Conservation (phyloP, 2,797 vertebrate species). For the Sphenopsis melanotis region DNA sequence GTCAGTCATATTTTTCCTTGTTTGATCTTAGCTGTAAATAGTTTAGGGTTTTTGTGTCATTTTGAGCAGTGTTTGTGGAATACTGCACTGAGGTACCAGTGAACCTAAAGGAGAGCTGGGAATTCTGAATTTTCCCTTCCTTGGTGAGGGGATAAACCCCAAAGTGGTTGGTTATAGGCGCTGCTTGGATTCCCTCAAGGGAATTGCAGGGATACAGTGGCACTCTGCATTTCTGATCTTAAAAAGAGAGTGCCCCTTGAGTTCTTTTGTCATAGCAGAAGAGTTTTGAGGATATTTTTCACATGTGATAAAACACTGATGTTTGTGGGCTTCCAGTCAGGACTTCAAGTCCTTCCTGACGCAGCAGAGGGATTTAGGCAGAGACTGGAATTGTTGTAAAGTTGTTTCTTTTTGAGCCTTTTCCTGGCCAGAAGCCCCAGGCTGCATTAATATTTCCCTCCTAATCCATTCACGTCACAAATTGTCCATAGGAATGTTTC, state of each 20-base stretch:
- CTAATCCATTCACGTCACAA: background rate
- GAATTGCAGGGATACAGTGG: background rate
- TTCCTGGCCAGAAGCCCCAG: background rate
- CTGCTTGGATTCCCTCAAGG: background rate
- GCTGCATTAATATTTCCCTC: background rate
- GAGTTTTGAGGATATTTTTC: background rate
- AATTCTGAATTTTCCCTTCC: background rate
- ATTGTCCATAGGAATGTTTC: background rate
- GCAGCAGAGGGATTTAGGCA: background rate
- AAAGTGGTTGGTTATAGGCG: accelerated
- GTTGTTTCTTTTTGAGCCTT: background rate
- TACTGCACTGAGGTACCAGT: background rate
- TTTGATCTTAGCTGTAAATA: background rate
- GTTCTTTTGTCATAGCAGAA: accelerated
- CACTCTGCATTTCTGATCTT: background rate
- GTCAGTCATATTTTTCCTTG: background rate
- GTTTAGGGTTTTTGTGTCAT: background rate
- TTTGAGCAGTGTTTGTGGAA: background rate
- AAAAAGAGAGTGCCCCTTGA: accelerated
- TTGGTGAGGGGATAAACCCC: background rate
- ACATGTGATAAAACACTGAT: background rate
- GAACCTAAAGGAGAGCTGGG: background rate
- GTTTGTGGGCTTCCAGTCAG: background rate
- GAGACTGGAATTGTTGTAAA: background rate
- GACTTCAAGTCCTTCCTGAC: background rate